Evolutionary conservation across 1,140 invertebrate genomes (phyloP), one percentile per base, ranked within the genome.

Genomic region (Eueides isabella): DNA sequence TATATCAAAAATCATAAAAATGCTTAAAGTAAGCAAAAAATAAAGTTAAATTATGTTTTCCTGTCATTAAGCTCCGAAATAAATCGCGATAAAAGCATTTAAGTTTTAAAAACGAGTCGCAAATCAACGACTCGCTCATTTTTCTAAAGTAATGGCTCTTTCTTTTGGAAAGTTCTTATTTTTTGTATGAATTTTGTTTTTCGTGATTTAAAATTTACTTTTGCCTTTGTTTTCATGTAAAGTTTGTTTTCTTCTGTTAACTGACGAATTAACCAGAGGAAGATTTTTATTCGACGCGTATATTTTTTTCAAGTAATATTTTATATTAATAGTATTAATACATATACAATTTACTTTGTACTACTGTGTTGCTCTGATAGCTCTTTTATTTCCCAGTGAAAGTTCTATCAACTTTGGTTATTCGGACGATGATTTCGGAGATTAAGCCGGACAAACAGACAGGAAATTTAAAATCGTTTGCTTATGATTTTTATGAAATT

Each of bases 31-130:
- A 23, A 55, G 7, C 12, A 11, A 2, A 55, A 41, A 44, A n/a
- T 23, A 55, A 0, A 55, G 9, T 55, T 5, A 44, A 44, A 44
- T 44, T 19, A 44, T 44, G 7, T 26, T 55, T 44, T 55, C 23
- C 48, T 55, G 23, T 55, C 48, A 55, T 55, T 55, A 55, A 55
- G 48, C 48, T 26, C 2, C 19, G 12, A 55, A 55, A 55, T 55
- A 55, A 55, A 55, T 55, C 48, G 48, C 19, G 48, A 55, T 55
- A 23, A 55, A 55, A 26, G 48, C 48, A 55, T 55, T 55, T 55
- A 55, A 26, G 19, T 55, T 55, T 55, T 11, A 26, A 55, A 55
- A 55, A 44, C 41, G n/a, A 55, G 6, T 55, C 48, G 48, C 44
- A 55, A 55, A 11, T 55, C n/a, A 55, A 55, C 44, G 44, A 55